Evolutionary conservation across 1,140 invertebrate species (phyloP).

Genomic region (Limonius californicus): DNA sequence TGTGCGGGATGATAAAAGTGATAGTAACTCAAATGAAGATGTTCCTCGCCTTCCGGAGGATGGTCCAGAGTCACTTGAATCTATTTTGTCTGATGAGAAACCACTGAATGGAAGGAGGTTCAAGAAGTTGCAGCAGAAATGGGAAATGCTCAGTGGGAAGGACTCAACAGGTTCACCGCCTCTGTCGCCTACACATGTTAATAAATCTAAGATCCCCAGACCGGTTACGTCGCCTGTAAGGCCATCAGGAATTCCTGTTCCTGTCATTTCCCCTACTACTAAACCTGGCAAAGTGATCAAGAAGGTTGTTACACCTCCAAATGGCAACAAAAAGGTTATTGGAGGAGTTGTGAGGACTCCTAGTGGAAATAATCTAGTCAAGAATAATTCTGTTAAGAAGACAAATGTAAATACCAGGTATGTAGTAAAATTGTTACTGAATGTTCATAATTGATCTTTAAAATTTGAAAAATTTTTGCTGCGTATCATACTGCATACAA

Average conservation of each 20-base stretch:
- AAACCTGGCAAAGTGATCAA: constrained; percentile 22
- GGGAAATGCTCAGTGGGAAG: constrained; percentile 69
- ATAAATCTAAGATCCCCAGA: constrained; percentile 67
- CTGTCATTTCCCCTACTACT: constrained; percentile 30
- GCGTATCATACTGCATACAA: too few species aligned
- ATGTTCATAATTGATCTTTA: background rate
- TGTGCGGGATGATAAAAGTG: background rate
- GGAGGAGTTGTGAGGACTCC: constrained; percentile 14
- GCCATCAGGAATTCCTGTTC: constrained; percentile 48
- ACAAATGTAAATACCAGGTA: constrained; percentile 18
- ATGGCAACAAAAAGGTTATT: constrained; percentile 7
- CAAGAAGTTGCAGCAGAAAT: constrained; percentile 77
- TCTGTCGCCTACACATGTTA: constrained; percentile 47
- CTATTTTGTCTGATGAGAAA: constrained; percentile 45
- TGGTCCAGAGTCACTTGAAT: constrained; percentile 43
- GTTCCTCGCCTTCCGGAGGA: constrained; percentile 39
- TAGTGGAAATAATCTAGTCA: constrained; percentile 22
- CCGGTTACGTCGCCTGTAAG: constrained; percentile 58
- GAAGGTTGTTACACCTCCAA: constrained; percentile 28
- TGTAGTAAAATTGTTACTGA: too few species aligned
- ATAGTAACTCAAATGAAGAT: constrained; percentile 2
- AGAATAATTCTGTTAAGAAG: constrained; percentile 26
- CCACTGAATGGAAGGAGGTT: constrained; percentile 54
- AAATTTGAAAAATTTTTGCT: too few species aligned
- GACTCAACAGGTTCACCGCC: constrained; percentile 50